phyloP scores from a whole-genome alignment of 37 sponge, comb jelly and placozoan genomes.

The Chondrosia reniformis region DNA sequence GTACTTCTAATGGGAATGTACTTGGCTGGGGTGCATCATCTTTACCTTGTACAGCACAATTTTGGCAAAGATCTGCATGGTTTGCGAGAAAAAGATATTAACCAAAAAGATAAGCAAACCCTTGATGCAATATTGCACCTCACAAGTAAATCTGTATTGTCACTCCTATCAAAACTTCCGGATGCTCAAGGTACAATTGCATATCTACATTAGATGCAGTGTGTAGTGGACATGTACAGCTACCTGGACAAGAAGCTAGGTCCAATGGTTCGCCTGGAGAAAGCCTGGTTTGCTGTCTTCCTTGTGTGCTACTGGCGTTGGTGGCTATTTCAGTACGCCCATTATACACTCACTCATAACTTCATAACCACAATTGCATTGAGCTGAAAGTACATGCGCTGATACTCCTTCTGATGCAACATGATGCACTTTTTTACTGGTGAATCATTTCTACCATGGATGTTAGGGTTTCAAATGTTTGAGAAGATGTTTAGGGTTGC shows the following conservation, averaged over 20 bases:
- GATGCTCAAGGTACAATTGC: constrained; percentile 21
- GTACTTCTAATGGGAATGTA: constrained; percentile 17
- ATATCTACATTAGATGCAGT: constrained; percentile 5
- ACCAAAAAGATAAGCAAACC: constrained; percentile 41
- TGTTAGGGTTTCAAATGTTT: constrained; percentile 26
- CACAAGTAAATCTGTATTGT: not conserved
- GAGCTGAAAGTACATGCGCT: constrained; percentile 26
- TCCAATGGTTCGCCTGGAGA: not conserved
- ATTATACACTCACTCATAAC: constrained; percentile 14
- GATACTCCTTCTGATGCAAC: not conserved
- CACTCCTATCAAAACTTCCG: not conserved
- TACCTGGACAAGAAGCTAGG: constrained; percentile 16
- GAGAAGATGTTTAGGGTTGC: constrained; percentile 15
- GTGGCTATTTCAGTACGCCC: constrained; percentile 1
- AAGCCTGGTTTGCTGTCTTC: constrained; percentile 31
- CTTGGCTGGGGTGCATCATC: constrained; percentile 5
- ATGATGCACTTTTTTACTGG: not conserved
- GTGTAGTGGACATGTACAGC: constrained; percentile 5
- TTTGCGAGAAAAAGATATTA: constrained; percentile 19
- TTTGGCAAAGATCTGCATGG: constrained; percentile 36
- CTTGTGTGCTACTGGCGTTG: constrained; percentile 32
- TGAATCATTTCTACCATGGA: constrained; percentile 12
- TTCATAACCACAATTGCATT: constrained; percentile 24
- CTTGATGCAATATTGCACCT: constrained; percentile 17
- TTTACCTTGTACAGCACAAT: not conserved